These are phyloP conservation scores for Synergus laeviventris DNA, from an alignment of 2,888 invertebrate species.

Conservation along the genomic window DNA sequence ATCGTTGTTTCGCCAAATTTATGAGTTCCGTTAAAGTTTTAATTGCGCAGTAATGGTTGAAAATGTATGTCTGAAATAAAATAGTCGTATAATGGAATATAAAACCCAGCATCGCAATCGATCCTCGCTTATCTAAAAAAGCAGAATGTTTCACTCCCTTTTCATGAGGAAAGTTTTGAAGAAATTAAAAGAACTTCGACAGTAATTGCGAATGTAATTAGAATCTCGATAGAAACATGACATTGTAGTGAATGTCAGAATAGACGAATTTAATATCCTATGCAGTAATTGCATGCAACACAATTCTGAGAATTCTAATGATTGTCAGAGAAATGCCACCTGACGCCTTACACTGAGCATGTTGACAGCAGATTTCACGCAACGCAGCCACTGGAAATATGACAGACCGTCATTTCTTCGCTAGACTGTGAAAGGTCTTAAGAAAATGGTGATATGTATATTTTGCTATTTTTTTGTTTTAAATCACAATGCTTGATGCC, in stretches of 20 bases:
- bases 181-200: neutral
- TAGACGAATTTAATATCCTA: neutral
- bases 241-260: too few relatives aligned
- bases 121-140: neutral
- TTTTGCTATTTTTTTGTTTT: neutral
- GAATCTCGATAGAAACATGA: neutral
- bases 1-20: neutral
- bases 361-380: conserved; percentile 46
- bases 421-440: neutral
- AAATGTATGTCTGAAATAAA: neutral
- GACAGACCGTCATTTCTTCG: conserved; percentile 14
- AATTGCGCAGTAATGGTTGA: neutral
- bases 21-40: neutral
- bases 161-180: neutral
- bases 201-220: neutral
- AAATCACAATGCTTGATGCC: neutral
- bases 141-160: neutral
- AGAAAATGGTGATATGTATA: neutral
- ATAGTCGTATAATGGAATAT: neutral
- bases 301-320: conserved; percentile 23
- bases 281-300: neutral
- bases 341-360: neutral
- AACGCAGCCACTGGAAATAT: conserved; percentile 35
- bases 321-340: conserved; percentile 21
- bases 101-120: neutral